phyloP scores from a whole-genome alignment of 2,888 invertebrate species.

The Calameuta pallipes region DNA sequence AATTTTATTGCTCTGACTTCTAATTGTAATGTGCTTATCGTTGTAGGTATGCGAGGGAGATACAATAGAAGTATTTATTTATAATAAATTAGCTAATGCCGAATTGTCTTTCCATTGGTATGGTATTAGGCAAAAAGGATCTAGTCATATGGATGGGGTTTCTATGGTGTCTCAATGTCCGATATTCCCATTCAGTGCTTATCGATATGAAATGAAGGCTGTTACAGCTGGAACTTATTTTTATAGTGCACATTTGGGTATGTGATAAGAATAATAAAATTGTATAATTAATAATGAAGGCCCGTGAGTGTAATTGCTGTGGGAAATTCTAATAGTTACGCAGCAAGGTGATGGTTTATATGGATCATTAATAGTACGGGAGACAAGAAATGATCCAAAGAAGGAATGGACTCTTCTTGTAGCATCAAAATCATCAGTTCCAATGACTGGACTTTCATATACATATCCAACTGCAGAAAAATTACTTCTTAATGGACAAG shows the following conservation, averaged over 20 bases:
- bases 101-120: conserved; percentile 68
- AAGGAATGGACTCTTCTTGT: conserved; percentile 68
- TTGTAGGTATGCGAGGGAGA: conserved; percentile 48
- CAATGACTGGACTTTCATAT: conserved; percentile 69
- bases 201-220: conserved; percentile 51
- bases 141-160: conserved; percentile 64
- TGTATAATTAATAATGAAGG: background rate
- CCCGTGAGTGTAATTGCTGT: background rate
- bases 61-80: conserved; percentile 42
- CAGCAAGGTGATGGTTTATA: conserved; percentile 74
- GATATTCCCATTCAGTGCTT: conserved; percentile 54
- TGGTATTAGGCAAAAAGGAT: conserved; percentile 60
- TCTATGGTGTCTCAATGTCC: conserved; percentile 65
- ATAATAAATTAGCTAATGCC: conserved; percentile 41
- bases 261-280: background rate
- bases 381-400: conserved; percentile 63
- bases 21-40: background rate
- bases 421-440: conserved; percentile 69
- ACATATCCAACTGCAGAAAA: conserved; percentile 59
- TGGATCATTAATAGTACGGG: conserved; percentile 71
- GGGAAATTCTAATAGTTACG: conserved; percentile 63
- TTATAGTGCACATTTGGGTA: conserved; percentile 67
- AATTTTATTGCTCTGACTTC: background rate
- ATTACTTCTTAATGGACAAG: conserved; percentile 67
- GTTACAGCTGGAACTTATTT: conserved; percentile 44